phyloP scores from a whole-genome alignment of 2,888 invertebrate species.

The Eumerus sabulonum region DNA sequence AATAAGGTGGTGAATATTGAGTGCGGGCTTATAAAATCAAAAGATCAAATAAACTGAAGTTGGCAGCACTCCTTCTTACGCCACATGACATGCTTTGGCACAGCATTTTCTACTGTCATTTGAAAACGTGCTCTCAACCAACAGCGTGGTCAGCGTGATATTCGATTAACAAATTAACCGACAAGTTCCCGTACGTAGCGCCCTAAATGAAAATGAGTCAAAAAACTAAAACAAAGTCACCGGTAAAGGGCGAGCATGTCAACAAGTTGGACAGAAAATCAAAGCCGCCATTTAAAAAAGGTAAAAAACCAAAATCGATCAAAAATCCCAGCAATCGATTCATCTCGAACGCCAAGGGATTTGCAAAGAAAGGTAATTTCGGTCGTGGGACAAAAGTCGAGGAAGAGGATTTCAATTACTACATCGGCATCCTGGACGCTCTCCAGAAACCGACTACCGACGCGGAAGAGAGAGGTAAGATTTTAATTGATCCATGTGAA shows the following conservation, averaged over 20 bases:
- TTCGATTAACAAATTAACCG: not conserved
- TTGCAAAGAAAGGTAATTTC: constrained; percentile 86
- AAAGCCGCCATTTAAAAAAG: constrained; percentile 6
- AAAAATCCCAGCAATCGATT: constrained; percentile 74
- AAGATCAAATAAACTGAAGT: too few relatives aligned
- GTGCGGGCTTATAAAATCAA: too few relatives aligned
- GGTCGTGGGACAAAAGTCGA: constrained; percentile 86
- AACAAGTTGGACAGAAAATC: not conserved
- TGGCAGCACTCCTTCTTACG: too few relatives aligned
- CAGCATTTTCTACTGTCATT: not conserved
- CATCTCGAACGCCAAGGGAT: constrained; percentile 86
- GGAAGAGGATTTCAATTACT: constrained; percentile 87
- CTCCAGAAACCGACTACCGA: constrained; percentile 84
- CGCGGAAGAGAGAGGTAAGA: constrained; percentile 86
- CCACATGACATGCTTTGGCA: too few relatives aligned
- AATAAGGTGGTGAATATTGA: too few relatives aligned
- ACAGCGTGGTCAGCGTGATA: constrained; percentile 4
- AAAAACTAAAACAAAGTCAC: not conserved
- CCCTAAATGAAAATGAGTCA: constrained; percentile 21
- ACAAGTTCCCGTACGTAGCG: not conserved
- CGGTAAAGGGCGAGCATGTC: not conserved
- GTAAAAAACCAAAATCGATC: constrained; percentile 14
- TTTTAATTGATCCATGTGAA: constrained; percentile 21
- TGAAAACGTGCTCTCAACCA: constrained; percentile 1
- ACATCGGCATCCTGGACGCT: constrained; percentile 86